Evolutionary conservation across 2,113 vertebrate genomes (phyloP), one percentile per base, ranked within the genome.

Genomic region (Xyrauchen texanus): DNA sequence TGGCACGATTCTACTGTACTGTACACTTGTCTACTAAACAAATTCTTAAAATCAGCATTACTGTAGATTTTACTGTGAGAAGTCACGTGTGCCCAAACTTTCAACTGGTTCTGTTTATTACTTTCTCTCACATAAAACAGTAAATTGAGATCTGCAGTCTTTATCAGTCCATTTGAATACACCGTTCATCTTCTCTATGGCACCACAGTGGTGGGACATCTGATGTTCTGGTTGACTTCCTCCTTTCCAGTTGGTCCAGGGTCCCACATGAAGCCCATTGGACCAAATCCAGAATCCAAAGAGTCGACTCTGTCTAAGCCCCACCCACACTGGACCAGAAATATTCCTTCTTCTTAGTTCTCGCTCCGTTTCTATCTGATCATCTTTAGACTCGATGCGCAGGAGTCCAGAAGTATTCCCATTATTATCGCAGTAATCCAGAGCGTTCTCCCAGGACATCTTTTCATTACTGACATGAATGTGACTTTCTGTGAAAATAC

Each of bases 241-340:
- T 6, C 72, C 16, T 58, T 71, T 65, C 90, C 90, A 92, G 1
- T 91, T 82, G 13, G 0, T 53, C 45, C 53, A 75, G 4, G 6
- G 4, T 51, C 0, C 4, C 80, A 89, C 76, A 4, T 4, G 3
- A 0, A 8, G 61, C 63, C 90, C 81, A 6, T 57, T 83, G 11
- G 52, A 0, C 89, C 90, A 91, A 42, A 90, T 80, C 91, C 91
- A 92, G 84, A 90, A 88, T 11, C 89, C 89, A 47, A 90, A 86
- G 0, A 91, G 13, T 2, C n/a, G 61, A 63, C 85, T 91, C 85
- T 91, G 90, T 76, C 77, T 83, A 70, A 90, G 81, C 16, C 88
- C 89, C 6, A 91, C 72, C 91, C 89, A 92, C 68, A 89, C 66
- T 0, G 44, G 67, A 6, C 66, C 80, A 5, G 76, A 13, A 10